Conservation (phyloP, 2,113 vertebrate species). For the Nibea albiflora region DNA sequence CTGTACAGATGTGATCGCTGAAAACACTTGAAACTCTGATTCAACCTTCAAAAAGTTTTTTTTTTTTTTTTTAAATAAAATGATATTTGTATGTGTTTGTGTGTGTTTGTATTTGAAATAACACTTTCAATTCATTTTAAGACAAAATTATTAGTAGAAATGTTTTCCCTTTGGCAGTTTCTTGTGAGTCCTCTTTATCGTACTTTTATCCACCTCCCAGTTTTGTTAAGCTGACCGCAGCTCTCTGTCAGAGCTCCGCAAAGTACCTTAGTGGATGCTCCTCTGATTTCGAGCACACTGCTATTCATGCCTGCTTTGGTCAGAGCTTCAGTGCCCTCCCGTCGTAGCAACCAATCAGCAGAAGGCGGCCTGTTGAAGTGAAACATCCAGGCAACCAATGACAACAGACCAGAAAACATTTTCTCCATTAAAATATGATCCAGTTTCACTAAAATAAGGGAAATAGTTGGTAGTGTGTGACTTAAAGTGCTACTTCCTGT, state of each 20-base stretch:
- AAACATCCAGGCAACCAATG: constrained; percentile 68
- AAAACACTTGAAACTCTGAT: too few relatives aligned
- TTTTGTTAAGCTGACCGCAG: background rate
- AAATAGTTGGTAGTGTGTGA: too few relatives aligned
- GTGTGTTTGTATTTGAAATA: too few relatives aligned
- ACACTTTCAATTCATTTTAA: too few relatives aligned
- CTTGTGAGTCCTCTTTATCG: background rate
- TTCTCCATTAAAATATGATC: too few relatives aligned
- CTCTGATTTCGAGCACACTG: constrained; percentile 31
- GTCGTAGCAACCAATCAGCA: constrained; percentile 68
- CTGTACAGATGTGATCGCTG: too few relatives aligned
- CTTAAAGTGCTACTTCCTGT: too few relatives aligned
- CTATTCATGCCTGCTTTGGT: constrained; percentile 76
- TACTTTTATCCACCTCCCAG: constrained; percentile 9
- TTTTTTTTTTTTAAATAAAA: too few relatives aligned
- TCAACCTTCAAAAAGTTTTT: too few relatives aligned
- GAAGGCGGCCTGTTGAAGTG: constrained; percentile 56
- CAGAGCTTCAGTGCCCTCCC: constrained; percentile 47
- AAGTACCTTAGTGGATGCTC: constrained; percentile 18
- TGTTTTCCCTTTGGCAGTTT: background rate
- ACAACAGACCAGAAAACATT: constrained; percentile 14
- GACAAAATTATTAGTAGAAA: too few relatives aligned
- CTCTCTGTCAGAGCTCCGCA: constrained; percentile 7
- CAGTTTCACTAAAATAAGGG: too few relatives aligned
- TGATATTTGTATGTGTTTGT: too few relatives aligned